phyloP scores from a whole-genome alignment of 2,888 invertebrate species.

The Tanypteryx hageni region DNA sequence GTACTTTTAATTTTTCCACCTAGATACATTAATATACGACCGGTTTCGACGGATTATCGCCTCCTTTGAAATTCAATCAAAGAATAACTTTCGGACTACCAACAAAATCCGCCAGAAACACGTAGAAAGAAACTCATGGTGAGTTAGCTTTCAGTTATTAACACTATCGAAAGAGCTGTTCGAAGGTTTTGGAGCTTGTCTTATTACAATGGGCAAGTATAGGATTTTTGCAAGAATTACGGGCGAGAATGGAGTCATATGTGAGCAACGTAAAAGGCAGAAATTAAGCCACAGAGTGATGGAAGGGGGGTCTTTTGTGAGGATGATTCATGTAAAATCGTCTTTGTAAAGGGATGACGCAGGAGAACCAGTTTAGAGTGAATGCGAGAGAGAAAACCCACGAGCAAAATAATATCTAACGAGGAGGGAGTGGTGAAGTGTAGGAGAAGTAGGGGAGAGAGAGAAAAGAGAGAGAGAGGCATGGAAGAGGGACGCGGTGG shows the following conservation, averaged over 20 bases:
- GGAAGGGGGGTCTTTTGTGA: background rate
- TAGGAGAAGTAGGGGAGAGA: no score
- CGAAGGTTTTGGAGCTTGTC: no score
- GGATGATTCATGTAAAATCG: slow-evolving; percentile 22
- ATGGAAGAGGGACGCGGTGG: background rate
- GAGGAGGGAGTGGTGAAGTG: background rate
- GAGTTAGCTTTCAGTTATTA: no score
- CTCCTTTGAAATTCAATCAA: no score
- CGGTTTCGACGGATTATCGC: no score
- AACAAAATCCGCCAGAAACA: no score
- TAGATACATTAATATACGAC: no score
- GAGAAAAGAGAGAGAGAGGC: background rate
- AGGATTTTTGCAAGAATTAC: background rate
- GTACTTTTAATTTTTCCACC: no score
- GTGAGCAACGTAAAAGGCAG: background rate
- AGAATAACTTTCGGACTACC: no score
- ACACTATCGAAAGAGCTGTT: no score
- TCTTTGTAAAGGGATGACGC: slow-evolving; percentile 19
- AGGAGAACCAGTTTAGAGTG: slow-evolving; percentile 24
- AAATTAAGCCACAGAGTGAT: background rate
- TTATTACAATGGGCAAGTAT: background rate
- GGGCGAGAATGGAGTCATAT: background rate
- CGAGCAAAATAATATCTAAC: slow-evolving; percentile 20
- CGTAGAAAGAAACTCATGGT: no score
- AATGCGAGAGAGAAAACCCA: background rate